phyloP scores from a whole-genome alignment of 2,888 invertebrate genomes.

The Agrotis clavis region DNA sequence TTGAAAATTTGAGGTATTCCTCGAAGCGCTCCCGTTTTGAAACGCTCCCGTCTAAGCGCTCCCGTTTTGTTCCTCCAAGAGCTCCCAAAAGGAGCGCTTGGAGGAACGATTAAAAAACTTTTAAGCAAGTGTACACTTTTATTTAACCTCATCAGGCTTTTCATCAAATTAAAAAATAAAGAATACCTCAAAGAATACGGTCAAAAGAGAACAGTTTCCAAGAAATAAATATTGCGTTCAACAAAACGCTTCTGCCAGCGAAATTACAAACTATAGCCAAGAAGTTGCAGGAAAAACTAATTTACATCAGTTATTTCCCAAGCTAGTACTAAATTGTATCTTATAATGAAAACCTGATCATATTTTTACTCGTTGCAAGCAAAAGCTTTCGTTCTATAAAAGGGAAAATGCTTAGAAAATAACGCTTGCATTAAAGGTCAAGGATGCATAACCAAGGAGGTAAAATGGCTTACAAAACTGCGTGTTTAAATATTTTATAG shows the following conservation, averaged over 20 bases:
- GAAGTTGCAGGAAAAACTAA: conserved; percentile 19
- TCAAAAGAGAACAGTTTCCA: no score
- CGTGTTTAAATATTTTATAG: conserved; percentile 14
- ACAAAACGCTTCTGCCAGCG: not conserved
- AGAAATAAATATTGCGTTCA: not conserved
- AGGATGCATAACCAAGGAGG: conserved; percentile 12
- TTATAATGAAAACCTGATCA: not conserved
- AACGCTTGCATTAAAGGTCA: conserved; percentile 25
- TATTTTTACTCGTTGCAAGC: conserved; percentile 4
- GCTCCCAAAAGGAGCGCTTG: no score
- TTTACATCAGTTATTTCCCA: conserved; percentile 9
- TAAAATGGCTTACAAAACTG: not conserved
- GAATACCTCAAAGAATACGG: no score
- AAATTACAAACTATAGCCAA: conserved; percentile 1
- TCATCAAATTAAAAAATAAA: no score
- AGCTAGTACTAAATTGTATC: not conserved
- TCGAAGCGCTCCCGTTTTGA: no score
- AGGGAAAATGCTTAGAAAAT: not conserved
- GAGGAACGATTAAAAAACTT: no score
- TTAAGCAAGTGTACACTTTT: not conserved
- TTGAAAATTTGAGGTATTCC: no score
- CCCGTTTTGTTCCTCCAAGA: no score
- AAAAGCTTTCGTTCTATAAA: conserved; percentile 23
- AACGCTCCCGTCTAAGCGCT: no score
- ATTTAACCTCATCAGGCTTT: no score